phyloP scores from a whole-genome alignment of 2,797 vertebrate genomes.

The Gallinago stenura region DNA sequence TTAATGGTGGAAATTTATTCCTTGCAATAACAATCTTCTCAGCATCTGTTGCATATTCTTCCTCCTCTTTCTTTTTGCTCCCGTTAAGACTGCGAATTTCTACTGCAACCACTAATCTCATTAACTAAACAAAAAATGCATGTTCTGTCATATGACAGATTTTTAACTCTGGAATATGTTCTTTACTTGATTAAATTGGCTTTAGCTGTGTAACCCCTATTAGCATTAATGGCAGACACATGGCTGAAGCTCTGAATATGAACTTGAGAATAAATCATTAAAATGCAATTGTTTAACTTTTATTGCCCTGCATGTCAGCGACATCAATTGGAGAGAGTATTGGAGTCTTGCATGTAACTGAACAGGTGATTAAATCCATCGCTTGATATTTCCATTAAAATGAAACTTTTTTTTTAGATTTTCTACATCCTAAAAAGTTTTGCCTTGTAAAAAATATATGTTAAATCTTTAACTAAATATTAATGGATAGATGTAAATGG shows the following conservation, averaged over 20 bases:
- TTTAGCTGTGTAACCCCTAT: conserved; percentile 59
- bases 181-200: conserved; percentile 60
- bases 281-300: conserved; percentile 51
- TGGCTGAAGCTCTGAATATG: conserved; percentile 25
- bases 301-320: conserved; percentile 24
- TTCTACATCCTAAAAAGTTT: not conserved
- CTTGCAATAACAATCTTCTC: not conserved
- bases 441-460: not conserved
- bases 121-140: conserved; percentile 65
- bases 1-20: not conserved
- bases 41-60: not conserved
- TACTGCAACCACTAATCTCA: conserved; percentile 28
- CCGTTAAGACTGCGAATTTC: not conserved
- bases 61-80: not conserved
- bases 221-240: conserved; percentile 55
- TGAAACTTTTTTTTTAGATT: not conserved
- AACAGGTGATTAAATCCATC: not conserved
- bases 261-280: conserved; percentile 48
- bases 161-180: conserved; percentile 44
- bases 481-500: not conserved
- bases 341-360: not conserved
- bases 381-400: not conserved
- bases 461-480: not conserved
- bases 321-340: not conserved
- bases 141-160: conserved; percentile 28